These are phyloP conservation scores for Pelodytes ibericus DNA, from an alignment of 2,797 vertebrate genomes.

Conservation along the genomic window DNA sequence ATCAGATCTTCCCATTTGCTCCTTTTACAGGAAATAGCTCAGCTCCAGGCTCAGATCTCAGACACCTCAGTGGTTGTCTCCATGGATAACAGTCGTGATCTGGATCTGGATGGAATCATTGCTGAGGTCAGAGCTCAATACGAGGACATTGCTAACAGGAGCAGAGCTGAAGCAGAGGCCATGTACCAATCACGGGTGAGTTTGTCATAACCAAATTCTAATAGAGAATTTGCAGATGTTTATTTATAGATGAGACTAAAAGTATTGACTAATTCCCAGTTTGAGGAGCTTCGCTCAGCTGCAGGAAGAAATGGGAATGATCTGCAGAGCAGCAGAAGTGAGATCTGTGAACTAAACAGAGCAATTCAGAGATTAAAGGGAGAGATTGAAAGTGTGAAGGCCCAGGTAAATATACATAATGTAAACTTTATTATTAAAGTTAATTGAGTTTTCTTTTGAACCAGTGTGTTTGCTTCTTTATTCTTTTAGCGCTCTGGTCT, in stretches of 20 bases:
- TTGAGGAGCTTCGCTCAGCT: constrained; percentile 68
- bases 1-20: too few species aligned
- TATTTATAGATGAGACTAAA: too few species aligned
- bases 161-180: constrained; percentile 76
- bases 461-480: too few species aligned
- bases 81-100: constrained; percentile 83
- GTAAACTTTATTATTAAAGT: too few species aligned
- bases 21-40: constrained; percentile 66
- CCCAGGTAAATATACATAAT: constrained; percentile 68
- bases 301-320: constrained; percentile 66
- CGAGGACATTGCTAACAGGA: constrained; percentile 79
- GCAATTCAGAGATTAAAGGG: constrained; percentile 82
- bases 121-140: constrained; percentile 84
- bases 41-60: constrained; percentile 81
- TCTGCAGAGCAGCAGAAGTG: constrained; percentile 56
- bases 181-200: constrained; percentile 83
- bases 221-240: not conserved
- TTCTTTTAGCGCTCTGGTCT: constrained; percentile 72
- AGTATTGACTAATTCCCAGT: constrained; percentile 59
- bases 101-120: constrained; percentile 81
- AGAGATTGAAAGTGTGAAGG: constrained; percentile 79
- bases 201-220: not conserved
- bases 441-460: too few species aligned
- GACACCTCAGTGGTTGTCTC: constrained; percentile 82
- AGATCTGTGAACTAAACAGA: constrained; percentile 77